Percentiles rank a stretch among this genome's conserved stretches.
Conservation (phyloP, 2,113 vertebrate genomes). For the Isichthys henryi region DNA sequence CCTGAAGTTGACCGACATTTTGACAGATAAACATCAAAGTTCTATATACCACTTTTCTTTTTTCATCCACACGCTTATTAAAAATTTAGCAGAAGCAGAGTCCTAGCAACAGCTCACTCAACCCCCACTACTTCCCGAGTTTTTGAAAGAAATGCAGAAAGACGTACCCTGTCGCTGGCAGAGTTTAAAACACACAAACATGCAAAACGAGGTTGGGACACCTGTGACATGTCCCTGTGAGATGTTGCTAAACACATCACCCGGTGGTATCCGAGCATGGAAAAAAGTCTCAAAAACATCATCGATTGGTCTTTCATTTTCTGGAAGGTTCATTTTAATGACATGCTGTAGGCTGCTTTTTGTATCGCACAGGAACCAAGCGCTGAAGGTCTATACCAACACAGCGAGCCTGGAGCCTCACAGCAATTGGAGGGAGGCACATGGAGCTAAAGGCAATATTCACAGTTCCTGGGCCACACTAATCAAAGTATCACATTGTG, state of each 20-base stretch:
- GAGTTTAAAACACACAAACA: not conserved
- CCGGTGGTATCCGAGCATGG: not conserved
- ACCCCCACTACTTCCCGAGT: not conserved
- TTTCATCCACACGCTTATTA: not conserved
- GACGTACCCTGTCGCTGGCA: not conserved
- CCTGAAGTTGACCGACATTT: not conserved
- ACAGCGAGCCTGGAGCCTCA: not conserved
- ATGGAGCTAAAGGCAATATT: not conserved
- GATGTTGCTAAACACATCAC: not conserved
- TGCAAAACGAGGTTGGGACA: not conserved
- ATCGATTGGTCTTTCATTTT: not conserved
- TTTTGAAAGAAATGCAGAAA: not conserved
- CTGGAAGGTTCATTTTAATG: not conserved
- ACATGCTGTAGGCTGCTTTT: constrained; percentile 23
- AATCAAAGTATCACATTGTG: not conserved
- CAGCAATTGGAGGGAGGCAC: not conserved
- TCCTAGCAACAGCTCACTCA: not conserved
- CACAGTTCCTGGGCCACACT: not conserved
- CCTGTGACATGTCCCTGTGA: constrained; percentile 1
- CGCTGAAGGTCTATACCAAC: constrained; percentile 32
- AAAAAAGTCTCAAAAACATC: not conserved
- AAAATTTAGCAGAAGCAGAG: not conserved
- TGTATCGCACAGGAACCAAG: constrained; percentile 44
- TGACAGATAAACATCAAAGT: not conserved
- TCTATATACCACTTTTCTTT: not conserved